A percentile compares a stretch with the other conserved stretches of the same genome.
Evolutionary conservation across 2,113 vertebrate species (phyloP).

Genomic region (Ailurus styani): DNA sequence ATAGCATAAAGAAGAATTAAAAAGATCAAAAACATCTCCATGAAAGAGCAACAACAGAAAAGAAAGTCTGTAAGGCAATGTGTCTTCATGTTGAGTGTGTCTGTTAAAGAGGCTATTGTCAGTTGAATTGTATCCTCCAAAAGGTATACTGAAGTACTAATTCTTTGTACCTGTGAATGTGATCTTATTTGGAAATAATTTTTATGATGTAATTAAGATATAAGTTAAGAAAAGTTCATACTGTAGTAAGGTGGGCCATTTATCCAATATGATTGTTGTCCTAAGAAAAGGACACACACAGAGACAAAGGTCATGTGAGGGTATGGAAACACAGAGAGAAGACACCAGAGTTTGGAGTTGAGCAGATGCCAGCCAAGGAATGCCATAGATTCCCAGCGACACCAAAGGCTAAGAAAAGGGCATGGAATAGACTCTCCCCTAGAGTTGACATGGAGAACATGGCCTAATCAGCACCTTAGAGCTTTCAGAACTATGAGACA

Average conservation of each 20-base stretch:
- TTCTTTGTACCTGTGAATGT: background rate
- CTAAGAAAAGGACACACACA: background rate
- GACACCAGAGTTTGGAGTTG: background rate
- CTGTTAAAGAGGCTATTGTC: background rate
- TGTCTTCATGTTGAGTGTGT: background rate
- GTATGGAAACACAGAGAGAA: background rate
- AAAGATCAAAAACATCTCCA: background rate
- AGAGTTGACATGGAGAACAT: background rate
- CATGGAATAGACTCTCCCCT: background rate
- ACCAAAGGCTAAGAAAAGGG: background rate
- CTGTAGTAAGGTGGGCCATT: fast-evolving
- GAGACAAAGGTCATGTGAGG: background rate
- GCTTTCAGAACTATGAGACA: background rate
- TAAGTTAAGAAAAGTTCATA: background rate
- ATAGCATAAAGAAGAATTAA: background rate
- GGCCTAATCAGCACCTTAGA: fast-evolving
- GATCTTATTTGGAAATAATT: background rate
- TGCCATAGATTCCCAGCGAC: fast-evolving
- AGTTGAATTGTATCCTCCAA: background rate
- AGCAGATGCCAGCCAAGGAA: background rate
- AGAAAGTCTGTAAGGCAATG: fast-evolving
- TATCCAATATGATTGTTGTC: background rate
- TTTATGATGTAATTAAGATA: background rate
- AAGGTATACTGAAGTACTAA: background rate
- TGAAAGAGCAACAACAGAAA: background rate